phyloP scores from a whole-genome alignment of 1,140 invertebrate genomes.

The Drosophila bifasciata region DNA sequence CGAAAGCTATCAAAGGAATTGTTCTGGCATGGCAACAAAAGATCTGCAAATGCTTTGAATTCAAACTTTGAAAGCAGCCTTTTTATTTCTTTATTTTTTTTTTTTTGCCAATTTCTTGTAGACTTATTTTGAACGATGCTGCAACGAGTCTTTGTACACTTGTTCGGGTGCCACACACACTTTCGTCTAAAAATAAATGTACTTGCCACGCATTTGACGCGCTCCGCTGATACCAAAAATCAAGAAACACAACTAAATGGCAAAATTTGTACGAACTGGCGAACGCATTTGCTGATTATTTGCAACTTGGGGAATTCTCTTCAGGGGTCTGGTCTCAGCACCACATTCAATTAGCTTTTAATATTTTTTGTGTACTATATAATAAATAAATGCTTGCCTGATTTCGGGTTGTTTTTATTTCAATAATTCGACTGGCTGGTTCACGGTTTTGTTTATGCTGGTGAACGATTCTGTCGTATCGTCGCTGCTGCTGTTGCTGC shows the following conservation, averaged over 20 bases:
- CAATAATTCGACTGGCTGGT: slow-evolving; percentile 12
- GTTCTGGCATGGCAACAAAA: no score
- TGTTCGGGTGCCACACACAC: slow-evolving; percentile 12
- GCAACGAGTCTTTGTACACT: background rate
- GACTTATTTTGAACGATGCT: background rate
- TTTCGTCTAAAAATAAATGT: slow-evolving; percentile 32
- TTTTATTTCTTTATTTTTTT: background rate
- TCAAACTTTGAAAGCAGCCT: no score
- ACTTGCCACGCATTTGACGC: slow-evolving; percentile 1
- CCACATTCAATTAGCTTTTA: slow-evolving; percentile 1
- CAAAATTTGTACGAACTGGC: background rate
- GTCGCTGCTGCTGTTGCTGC: slow-evolving; percentile 29
- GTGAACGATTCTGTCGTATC: slow-evolving; percentile 16
- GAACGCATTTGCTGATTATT: no score
- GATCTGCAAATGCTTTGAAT: no score
- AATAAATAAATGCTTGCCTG: background rate
- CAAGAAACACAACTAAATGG: background rate
- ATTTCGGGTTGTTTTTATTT: background rate
- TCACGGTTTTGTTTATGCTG: slow-evolving; percentile 51
- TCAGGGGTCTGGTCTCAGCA: background rate
- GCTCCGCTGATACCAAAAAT: slow-evolving; percentile 28
- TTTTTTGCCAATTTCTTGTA: slow-evolving; percentile 7
- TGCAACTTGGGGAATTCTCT: background rate
- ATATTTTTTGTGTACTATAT: background rate
- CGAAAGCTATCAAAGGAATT: no score